Percentiles rank a stretch among this genome's conserved stretches.
These are phyloP conservation scores for Erpornis zantholeuca DNA, from an alignment of 2,113 vertebrate species.

Conservation along the genomic window DNA sequence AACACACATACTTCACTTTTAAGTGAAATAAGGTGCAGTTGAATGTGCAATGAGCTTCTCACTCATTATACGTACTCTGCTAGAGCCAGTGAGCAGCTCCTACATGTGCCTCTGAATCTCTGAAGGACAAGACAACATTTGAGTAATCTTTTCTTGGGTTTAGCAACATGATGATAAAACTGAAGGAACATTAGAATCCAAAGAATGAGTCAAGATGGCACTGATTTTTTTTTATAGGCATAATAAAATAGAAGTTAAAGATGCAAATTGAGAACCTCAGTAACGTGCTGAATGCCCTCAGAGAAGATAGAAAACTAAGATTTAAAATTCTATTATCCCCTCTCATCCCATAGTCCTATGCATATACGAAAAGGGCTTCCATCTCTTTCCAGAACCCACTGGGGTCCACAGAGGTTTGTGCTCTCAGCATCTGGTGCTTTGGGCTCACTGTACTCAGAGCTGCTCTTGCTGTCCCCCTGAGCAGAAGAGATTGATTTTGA, in stretches of 20 bases:
- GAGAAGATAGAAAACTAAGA: background rate
- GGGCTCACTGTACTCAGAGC: background rate
- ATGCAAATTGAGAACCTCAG: background rate
- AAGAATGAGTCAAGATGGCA: background rate
- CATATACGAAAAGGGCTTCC: background rate
- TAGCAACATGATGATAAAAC: background rate
- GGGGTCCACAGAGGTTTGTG: background rate
- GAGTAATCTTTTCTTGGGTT: background rate
- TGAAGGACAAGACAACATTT: background rate
- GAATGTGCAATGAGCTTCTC: background rate
- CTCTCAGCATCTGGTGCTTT: background rate
- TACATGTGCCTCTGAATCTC: background rate
- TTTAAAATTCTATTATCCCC: background rate
- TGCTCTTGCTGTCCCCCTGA: background rate
- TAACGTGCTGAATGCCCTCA: background rate
- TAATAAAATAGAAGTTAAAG: background rate
- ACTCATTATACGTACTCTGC: background rate
- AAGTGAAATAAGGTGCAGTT: background rate
- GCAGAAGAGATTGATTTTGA: background rate
- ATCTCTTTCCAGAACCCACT: background rate
- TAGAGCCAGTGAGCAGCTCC: background rate
- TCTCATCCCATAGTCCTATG: fast-evolving
- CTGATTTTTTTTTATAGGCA: background rate
- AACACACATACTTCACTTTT: background rate
- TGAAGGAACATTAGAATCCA: background rate